Evolutionary conservation across 2,797 vertebrate species (phyloP).

Genomic region (Euthynnus affinis): DNA sequence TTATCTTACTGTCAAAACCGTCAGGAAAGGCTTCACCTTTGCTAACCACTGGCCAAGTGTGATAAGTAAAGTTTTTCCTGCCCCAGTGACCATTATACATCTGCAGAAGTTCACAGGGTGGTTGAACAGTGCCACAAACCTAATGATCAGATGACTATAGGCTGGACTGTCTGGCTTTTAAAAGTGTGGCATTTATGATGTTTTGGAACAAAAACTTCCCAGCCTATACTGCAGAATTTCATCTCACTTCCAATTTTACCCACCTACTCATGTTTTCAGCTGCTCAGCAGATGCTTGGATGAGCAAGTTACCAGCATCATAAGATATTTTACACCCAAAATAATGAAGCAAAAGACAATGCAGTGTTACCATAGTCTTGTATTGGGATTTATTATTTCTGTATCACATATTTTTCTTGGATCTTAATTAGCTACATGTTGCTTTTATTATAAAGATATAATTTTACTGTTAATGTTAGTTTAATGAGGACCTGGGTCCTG

Average conservation of each 20-base stretch:
- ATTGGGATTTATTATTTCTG: not conserved
- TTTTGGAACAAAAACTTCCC: conserved; percentile 7
- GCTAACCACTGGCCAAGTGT: conserved; percentile 62
- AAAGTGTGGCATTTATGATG: conserved; percentile 12
- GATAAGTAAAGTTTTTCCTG: conserved; percentile 41
- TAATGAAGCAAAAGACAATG: not conserved
- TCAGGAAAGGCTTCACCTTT: conserved; percentile 64
- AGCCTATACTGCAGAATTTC: not conserved
- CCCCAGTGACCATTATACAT: conserved; percentile 30
- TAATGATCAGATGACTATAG: conserved; percentile 41
- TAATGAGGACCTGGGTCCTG: conserved; percentile 4
- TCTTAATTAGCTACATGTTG: not conserved
- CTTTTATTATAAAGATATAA: conserved; percentile 19
- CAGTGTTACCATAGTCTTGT: not conserved
- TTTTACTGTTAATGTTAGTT: conserved; percentile 16
- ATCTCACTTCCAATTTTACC: conserved; percentile 5
- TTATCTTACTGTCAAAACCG: conserved; percentile 68
- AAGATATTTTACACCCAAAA: not conserved
- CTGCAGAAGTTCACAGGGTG: conserved; percentile 25
- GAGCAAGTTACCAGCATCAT: not conserved
- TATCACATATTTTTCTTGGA: not conserved
- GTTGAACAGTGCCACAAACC: conserved; percentile 36
- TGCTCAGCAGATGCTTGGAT: not conserved
- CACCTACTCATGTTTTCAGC: not conserved
- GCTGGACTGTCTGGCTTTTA: conserved; percentile 21